Evolutionary conservation across 2,113 vertebrate species (phyloP).

Genomic region (Zeus faber): DNA sequence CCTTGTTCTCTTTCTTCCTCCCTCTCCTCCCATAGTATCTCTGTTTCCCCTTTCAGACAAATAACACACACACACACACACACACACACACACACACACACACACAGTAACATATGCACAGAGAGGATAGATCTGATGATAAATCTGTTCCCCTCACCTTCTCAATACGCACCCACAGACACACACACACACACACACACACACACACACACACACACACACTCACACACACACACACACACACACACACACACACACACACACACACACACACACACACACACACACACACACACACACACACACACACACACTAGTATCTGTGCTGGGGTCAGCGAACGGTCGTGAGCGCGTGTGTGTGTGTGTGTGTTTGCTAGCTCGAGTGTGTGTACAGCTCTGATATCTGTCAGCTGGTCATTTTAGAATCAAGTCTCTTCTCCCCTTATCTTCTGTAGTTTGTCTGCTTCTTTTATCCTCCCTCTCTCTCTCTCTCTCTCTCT

Average conservation of each 20-base stretch:
- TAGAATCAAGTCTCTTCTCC: conserved; percentile 56
- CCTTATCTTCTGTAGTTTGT: too few relatives aligned
- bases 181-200: conserved; percentile 2
- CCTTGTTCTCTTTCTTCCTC: conserved; percentile 4
- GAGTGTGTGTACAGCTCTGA: conserved; percentile 27
- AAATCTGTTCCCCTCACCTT: not conserved
- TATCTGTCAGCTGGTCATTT: conserved; percentile 43
- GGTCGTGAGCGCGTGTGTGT: conserved; percentile 32
- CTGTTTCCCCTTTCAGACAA: not conserved
- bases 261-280: conserved; percentile 1
- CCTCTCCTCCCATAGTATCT: not conserved
- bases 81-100: not conserved
- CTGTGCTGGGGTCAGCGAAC: conserved; percentile 42
- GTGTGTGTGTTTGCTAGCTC: conserved; percentile 7
- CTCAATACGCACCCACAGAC: not conserved
- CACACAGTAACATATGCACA: too few relatives aligned
- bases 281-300: conserved; percentile 28
- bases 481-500: conserved; percentile 24
- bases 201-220: conserved; percentile 22
- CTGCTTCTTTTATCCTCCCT: conserved; percentile 23
- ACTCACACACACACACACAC: conserved; percentile 47
- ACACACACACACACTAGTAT: not conserved
- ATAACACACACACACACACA: not conserved
- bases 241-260: conserved; percentile 27
- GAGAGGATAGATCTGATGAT: not conserved